Conservation (phyloP, 2,888 invertebrate species). For the Scaptomyza parva region DNA sequence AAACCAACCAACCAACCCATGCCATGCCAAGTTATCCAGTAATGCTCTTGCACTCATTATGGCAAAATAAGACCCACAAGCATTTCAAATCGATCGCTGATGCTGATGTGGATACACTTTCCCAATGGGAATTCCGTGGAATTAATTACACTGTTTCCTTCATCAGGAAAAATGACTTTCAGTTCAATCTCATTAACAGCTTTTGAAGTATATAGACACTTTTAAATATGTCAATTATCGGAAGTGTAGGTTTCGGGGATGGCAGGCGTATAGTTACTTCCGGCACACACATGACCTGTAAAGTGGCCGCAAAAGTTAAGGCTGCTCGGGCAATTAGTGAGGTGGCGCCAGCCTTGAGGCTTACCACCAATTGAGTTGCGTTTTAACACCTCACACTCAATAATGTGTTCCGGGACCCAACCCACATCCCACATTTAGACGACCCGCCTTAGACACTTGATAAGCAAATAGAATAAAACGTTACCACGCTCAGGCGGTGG, state of each 20-base stretch:
- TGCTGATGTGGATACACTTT: not conserved
- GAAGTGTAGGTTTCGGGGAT: slow-evolving; percentile 2
- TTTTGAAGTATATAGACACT: slow-evolving; percentile 9
- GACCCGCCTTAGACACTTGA: slow-evolving; percentile 40
- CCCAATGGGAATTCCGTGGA: slow-evolving; percentile 28
- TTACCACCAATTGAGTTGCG: slow-evolving; percentile 50
- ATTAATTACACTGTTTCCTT: slow-evolving; percentile 57
- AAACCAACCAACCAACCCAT: not conserved
- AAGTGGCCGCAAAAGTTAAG: slow-evolving; percentile 24
- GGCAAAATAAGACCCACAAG: slow-evolving; percentile 26
- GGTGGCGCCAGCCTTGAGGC: slow-evolving; percentile 7
- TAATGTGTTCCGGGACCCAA: not conserved
- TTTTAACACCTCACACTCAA: slow-evolving; percentile 15
- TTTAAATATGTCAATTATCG: slow-evolving; percentile 64
- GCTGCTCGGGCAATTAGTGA: not conserved
- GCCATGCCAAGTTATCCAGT: not conserved
- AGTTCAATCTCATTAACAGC: slow-evolving; percentile 1
- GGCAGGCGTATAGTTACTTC: not conserved
- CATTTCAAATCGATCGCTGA: slow-evolving; percentile 54
- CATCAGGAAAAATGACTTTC: slow-evolving; percentile 26
- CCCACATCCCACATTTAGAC: not conserved
- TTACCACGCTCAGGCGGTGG: slow-evolving; percentile 51
- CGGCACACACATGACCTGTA: slow-evolving; percentile 15
- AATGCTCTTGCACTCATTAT: slow-evolving; percentile 16
- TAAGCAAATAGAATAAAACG: slow-evolving; percentile 62